Evolutionary conservation across 2,113 vertebrate species (phyloP), one percentile per base, ranked within the genome.

Genomic region (Petroica traversi): DNA sequence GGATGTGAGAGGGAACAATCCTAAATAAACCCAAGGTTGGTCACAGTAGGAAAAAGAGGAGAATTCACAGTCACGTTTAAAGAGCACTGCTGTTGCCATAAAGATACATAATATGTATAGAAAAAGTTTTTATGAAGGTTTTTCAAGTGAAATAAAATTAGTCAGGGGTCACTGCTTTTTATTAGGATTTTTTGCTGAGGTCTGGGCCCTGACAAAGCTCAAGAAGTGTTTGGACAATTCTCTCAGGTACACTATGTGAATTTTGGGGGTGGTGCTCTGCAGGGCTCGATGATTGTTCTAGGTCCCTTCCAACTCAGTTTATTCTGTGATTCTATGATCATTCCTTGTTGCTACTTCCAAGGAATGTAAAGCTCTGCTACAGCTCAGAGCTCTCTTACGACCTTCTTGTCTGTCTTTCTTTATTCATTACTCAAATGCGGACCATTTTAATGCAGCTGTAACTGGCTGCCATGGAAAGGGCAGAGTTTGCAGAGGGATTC

Each of bases 191-290:
- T 22, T 57, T 78, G 46, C 68, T 89, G 76, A 58, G 55, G 22
- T 81, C 41, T 73, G 66, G 36, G 24, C n/a, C 31, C 54, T 45
- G 54, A 28, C 8, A 52, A 63, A 61, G 33, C 63, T 51, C 38
- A 45, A 12, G 14, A 68, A 61, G 23, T 52, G 33, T 68, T 68
- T 45, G 63, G 46, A 68, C 23, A 45, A 19, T 26, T 19, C 2
- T 19, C 2, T 11, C 0, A 0, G 48, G 10, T 6, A 36, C 18
- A 16, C 7, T 12, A 23, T 13, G 8, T 43, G 36, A n/a, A 6
- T 69, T 43, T 28, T 54, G 46, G 28, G 54, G n/a, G 54, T 52
- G 38, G 63, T 46, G 23, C 14, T 61, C 28, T 28, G 63, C 63
- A 52, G 63, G 46, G 46, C 33, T 24, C 7, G 14, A 24, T 45